Evolutionary conservation across 1,140 invertebrate genomes (phyloP), one percentile per base, ranked within the genome.

Genomic region (Calosoma granatense): DNA sequence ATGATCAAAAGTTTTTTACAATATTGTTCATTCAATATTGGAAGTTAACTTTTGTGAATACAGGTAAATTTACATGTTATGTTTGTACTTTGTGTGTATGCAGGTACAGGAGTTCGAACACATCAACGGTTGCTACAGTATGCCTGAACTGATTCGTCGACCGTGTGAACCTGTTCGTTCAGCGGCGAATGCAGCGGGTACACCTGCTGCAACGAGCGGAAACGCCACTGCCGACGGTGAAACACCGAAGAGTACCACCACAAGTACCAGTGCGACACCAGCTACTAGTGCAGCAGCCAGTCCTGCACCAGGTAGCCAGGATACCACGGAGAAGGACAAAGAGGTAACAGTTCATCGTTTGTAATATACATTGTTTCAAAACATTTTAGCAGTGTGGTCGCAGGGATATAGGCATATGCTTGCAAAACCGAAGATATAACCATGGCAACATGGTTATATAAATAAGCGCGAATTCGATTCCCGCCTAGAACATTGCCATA

Each of bases 91-190:
- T n/a, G n/a, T n/a, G n/a, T n/a, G n/a, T n/a, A n/a, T n/a, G n/a
- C n/a, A n/a, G n/a, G 82, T 97, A 22, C 92, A 97, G 73, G 97
- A 99, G 67, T 99, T 99, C 72, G 97, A 99, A 71, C 85, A 90
- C 63, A 97, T 98, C 55, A 99, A 99, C 72, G 97, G 97, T 0
- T 91, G 92, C 62, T 95, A 96, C 70, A 97, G 94, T 60, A 97
- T 99, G 90, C 94, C 96, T 0, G 90, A 94, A 70, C 76, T 93
- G 61, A 86, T 94, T 19, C 81, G 86, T 2, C 90, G 90, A 64
- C 85, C 87, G 0, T 81, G 85, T 1, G 86, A 88, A 60, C 84
- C 84, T 0, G 79, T 83, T 1, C 80, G 82, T 57, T 22, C 64
- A 20, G 65, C 72, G 21, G 63, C 62, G 1, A 17, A 36, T n/a